These are phyloP conservation scores for Ennomos quercinarius DNA, from an alignment of 2,888 invertebrate genomes.

Conservation along the genomic window DNA sequence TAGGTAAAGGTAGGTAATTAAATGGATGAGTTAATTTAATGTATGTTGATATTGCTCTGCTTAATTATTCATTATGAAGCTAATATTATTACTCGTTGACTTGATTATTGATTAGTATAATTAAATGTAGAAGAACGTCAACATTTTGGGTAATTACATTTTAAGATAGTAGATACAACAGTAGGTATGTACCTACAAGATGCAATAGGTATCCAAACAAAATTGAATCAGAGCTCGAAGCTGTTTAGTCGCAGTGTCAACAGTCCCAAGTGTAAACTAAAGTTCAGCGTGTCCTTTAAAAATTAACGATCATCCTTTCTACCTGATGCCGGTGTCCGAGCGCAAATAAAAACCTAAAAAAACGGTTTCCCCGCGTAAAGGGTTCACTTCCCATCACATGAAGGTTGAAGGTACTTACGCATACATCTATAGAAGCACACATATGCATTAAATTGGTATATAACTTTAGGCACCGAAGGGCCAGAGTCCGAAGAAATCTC, in stretches of 20 bases:
- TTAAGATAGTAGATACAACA: too few species aligned
- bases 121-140: too few species aligned
- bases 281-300: slow-evolving; percentile 78
- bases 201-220: not conserved
- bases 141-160: too few species aligned
- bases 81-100: too few species aligned
- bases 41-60: too few species aligned
- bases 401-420: slow-evolving; percentile 69
- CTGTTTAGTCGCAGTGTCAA: slow-evolving; percentile 16
- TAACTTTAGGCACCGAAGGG: slow-evolving; percentile 63
- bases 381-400: slow-evolving; percentile 86
- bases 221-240: not conserved
- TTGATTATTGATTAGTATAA: too few species aligned
- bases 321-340: slow-evolving; percentile 85
- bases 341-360: slow-evolving; percentile 76
- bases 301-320: slow-evolving; percentile 85
- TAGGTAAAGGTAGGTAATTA: not conserved
- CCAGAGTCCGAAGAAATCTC: slow-evolving; percentile 78
- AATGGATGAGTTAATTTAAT: not conserved
- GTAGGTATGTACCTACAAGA: too few species aligned
- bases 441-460: slow-evolving; percentile 50
- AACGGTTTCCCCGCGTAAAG: slow-evolving; percentile 84
- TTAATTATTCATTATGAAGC: too few species aligned
- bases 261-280: slow-evolving; percentile 33
- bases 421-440: slow-evolving; percentile 44